Evolutionary conservation across 2,113 vertebrate genomes (phyloP), one percentile per base, ranked within the genome.

Genomic region (Nibea albiflora): DNA sequence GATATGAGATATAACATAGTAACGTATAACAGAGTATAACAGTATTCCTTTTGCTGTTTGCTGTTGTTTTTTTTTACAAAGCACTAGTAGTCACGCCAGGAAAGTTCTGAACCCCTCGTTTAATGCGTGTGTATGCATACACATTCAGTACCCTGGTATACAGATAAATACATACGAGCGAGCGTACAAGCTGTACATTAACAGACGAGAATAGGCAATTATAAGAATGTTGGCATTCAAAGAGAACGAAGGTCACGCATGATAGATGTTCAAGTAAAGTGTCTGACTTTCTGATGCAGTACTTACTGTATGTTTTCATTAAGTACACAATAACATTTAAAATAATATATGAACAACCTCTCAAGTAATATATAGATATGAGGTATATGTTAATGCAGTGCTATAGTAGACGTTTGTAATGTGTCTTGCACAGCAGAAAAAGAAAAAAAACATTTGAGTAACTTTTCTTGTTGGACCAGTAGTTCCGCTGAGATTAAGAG

Each of bases 171-270:
- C 4, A 24, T 56, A 73, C 28, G 20, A 50, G 44, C 1, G 10
- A 39, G 20, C 60, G 50, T 70, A 28, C 24, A 72, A 58, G 56
- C 61, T 75, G 64, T 78, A 63, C 63, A 80, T 85, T 85, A 84
- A 73, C 44, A 77, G 19, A 52, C 47, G 53, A 73, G 53, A 42
- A 28, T 66, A 47, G 49, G 60, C 73, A 77, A 26, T 81, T 46
- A 63, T 61, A 19, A 64, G 58, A 77, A 76, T 65, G 71, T 69
- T 89, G 68, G 42, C 60, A 85, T 89, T 90, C 62, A 85, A 67
- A 70, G 22, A 76, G 50, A 84, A 73, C 3, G 6, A 67, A 85
- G 80, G 84, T 77, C 81, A 49, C 19, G 1, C 22, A 62, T 83
- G 0, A 65, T 50, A 57, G 26, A 84, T 82, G 57, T 90, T 78